These are phyloP conservation scores for Psix sp. DNA, from an alignment of 1,140 invertebrate genomes.

Conservation along the genomic window DNA sequence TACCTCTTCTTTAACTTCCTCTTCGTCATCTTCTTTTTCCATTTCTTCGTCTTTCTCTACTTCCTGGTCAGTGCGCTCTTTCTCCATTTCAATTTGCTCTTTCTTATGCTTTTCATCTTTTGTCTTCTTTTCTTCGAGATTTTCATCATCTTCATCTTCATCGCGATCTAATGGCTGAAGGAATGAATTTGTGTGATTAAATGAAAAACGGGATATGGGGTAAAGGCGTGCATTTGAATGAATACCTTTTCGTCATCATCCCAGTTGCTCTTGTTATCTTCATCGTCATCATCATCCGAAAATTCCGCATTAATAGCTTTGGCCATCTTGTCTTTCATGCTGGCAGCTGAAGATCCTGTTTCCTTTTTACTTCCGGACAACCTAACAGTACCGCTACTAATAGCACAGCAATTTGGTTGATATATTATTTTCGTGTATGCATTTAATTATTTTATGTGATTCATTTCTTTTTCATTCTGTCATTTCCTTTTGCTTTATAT, in stretches of 20 bases:
- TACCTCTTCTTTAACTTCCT: constrained; percentile 29
- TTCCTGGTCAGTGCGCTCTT: constrained; percentile 71
- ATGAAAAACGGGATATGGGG: too few species aligned
- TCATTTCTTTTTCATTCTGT: constrained; percentile 67
- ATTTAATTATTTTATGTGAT: constrained; percentile 65
- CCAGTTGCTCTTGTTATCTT: constrained; percentile 72
- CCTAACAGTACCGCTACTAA: constrained; percentile 75
- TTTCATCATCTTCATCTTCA: constrained; percentile 67
- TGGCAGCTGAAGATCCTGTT: constrained; percentile 68
- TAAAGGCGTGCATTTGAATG: too few species aligned
- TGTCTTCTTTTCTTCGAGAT: constrained; percentile 62
- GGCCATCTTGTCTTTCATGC: constrained; percentile 76
- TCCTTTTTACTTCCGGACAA: constrained; percentile 77
- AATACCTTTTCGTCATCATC: constrained; percentile 72
- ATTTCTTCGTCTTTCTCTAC: constrained; percentile 74
- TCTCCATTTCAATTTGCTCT: constrained; percentile 65
- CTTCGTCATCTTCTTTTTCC: constrained; percentile 67
- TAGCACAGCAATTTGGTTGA: constrained; percentile 73
- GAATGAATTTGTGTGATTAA: constrained; percentile 3
- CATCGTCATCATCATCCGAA: constrained; percentile 74
- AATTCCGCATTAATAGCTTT: constrained; percentile 75
- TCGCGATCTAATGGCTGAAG: constrained; percentile 56
- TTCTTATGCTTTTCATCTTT: constrained; percentile 72
- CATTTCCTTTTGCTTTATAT: constrained; percentile 61
- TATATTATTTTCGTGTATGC: constrained; percentile 52